These are phyloP conservation scores for Podarcis siculus DNA, from an alignment of 2,797 vertebrate genomes.

Conservation along the genomic window DNA sequence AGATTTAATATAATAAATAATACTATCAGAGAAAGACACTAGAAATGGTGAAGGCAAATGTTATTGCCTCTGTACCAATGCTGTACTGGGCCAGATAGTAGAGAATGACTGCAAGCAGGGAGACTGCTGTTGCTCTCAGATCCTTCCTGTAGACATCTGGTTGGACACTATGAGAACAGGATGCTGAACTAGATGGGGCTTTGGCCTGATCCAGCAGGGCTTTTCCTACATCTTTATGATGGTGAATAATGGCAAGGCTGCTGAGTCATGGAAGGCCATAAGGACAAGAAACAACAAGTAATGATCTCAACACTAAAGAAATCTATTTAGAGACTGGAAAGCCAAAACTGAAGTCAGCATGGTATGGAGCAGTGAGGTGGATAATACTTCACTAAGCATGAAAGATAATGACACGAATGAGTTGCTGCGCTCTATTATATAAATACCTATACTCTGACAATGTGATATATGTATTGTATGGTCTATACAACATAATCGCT, in stretches of 20 bases:
- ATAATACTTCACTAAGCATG: slow-evolving; percentile 18
- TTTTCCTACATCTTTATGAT: not conserved
- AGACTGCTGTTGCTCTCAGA: too few species aligned
- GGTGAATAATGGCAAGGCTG: not conserved
- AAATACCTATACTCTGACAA: slow-evolving; percentile 42
- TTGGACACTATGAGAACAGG: too few species aligned
- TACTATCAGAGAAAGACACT: too few species aligned
- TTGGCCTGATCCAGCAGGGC: too few species aligned
- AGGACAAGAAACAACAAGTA: not conserved
- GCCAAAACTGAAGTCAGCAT: not conserved
- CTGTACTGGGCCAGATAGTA: too few species aligned
- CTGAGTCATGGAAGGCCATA: not conserved
- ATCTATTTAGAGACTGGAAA: not conserved
- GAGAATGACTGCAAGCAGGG: too few species aligned
- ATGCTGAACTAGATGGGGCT: too few species aligned
- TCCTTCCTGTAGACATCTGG: too few species aligned
- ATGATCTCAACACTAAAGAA: accelerated
- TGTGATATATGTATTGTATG: slow-evolving; percentile 54
- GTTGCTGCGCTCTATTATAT: slow-evolving; percentile 23
- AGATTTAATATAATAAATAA: too few species aligned
- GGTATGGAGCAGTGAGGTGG: not conserved
- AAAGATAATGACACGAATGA: slow-evolving; percentile 58
- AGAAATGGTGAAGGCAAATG: not conserved
- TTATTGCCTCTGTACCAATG: not conserved
- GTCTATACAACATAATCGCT: slow-evolving; percentile 61